Evolutionary conservation across 2,888 invertebrate species (phyloP).

Genomic region (Laspeyria flexula): DNA sequence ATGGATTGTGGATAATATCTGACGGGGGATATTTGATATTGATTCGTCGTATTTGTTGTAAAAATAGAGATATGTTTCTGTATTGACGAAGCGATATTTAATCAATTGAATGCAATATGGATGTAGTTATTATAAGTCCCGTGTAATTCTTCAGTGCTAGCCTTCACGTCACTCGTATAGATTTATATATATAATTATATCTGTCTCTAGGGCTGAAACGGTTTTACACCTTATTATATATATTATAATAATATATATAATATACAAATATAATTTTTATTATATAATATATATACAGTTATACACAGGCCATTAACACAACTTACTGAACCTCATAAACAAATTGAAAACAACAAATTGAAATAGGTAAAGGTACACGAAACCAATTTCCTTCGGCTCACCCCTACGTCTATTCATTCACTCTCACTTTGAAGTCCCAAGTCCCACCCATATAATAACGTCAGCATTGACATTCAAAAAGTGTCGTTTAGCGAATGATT

Average conservation of each 20-base stretch:
- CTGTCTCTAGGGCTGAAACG: no score
- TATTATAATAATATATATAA: no score
- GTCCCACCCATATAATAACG: constrained; percentile 64
- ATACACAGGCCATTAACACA: no score
- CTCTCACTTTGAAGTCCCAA: constrained; percentile 56
- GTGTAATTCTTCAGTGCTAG: no score
- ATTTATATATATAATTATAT: no score
- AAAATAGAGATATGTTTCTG: neutral
- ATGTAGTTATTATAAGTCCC: no score
- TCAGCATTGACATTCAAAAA: constrained; percentile 63
- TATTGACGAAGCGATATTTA: no score
- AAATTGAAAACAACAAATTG: neutral
- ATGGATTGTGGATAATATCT: neutral
- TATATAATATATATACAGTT: no score
- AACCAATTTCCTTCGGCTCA: neutral
- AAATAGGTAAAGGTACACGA: neutral
- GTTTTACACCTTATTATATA: no score
- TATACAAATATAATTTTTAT: no score
- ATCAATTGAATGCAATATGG: no score
- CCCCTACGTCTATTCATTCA: constrained; percentile 53
- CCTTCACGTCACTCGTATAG: no score
- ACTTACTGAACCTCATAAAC: neutral
- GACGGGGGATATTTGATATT: neutral
- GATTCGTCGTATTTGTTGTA: neutral
- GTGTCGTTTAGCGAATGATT: constrained; percentile 58